phyloP scores from a whole-genome alignment of 2,888 invertebrate genomes.

The Allolobophora icterica region DNA sequence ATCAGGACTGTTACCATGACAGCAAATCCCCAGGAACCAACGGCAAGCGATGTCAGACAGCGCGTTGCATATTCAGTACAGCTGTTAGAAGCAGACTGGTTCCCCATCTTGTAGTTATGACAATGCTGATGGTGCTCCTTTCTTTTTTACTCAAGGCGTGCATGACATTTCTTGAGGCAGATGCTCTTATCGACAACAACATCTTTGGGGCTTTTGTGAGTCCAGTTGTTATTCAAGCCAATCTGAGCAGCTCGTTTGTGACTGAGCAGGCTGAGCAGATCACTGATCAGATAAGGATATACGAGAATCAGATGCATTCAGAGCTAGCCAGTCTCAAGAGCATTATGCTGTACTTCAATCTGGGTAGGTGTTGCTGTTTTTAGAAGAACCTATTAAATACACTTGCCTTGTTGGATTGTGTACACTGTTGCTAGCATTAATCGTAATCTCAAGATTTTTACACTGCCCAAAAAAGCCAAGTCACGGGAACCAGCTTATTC shows the following conservation, averaged over 20 bases:
- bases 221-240: constrained; percentile 48
- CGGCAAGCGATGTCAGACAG: neutral
- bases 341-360: constrained; percentile 46
- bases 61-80: neutral
- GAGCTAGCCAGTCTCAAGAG: constrained; percentile 46
- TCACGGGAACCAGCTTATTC: too few species aligned
- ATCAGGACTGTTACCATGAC: neutral
- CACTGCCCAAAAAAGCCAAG: too few species aligned
- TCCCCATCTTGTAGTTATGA: constrained; percentile 45
- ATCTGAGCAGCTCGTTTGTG: constrained; percentile 51
- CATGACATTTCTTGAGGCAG: constrained; percentile 34
- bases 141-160: constrained; percentile 37
- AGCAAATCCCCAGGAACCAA: neutral
- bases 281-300: constrained; percentile 49
- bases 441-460: too few species aligned
- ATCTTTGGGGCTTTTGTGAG: constrained; percentile 43
- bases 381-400: too few species aligned
- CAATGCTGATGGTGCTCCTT: constrained; percentile 42
- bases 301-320: constrained; percentile 47
- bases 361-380: constrained; percentile 40
- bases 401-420: neutral
- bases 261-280: constrained; percentile 53
- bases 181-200: constrained; percentile 36
- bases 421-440: neutral
- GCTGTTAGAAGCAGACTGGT: constrained; percentile 35